Evolutionary conservation across 2,797 vertebrate species (phyloP), one percentile per base, ranked within the genome.

Genomic region (Girardinus metallicus): DNA sequence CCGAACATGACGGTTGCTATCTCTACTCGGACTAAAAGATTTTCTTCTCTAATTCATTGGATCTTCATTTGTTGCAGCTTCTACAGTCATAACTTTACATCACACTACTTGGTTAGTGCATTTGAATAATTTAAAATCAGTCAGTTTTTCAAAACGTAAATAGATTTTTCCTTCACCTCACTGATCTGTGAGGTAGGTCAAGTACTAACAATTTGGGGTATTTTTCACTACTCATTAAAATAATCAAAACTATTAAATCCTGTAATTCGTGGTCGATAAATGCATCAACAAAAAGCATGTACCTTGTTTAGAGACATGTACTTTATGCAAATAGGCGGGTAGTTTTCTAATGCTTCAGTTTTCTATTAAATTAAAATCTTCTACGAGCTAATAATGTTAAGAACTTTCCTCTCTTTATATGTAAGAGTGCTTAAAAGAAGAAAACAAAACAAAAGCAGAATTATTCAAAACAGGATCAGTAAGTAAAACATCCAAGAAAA

Each of bases 1-100:
- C 91, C 81, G 83, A 92, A 91, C 91, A 87, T 89, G 89, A n/a
- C 78, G 78, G 78, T 81, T 87, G 88, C 95, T 95, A 93, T 95
- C 94, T 94, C 92, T 95, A 95, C 88, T 49, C 43, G 43, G 66
- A 55, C 46, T 39, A 43, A 47, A 94, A 89, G 94, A 92, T 92
- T 84, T 86, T 71, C 83, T 5, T 86, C 88, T 76, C 39, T 60
- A 51, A 77, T 36, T 74, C 77, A 49, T 31, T 68, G 41, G 76
- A 39, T 70, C 49, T 39, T 18, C 2, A 26, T 41, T 4, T 41
- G 36, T 36, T 41, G 64, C 36, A 39, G 39, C 8, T 41, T 68
- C 36, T 23, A n/a, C n/a, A n/a, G n/a, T n/a, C n/a, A n/a, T n/a
- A 39, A n/a, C 34, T 53, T 74, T 23, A 23, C 16, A 11, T 73